Percentiles rank a stretch among this genome's conserved stretches.
Evolutionary conservation across 2,113 vertebrate genomes (phyloP).

Genomic region (Boulengerochromis microlepis): DNA sequence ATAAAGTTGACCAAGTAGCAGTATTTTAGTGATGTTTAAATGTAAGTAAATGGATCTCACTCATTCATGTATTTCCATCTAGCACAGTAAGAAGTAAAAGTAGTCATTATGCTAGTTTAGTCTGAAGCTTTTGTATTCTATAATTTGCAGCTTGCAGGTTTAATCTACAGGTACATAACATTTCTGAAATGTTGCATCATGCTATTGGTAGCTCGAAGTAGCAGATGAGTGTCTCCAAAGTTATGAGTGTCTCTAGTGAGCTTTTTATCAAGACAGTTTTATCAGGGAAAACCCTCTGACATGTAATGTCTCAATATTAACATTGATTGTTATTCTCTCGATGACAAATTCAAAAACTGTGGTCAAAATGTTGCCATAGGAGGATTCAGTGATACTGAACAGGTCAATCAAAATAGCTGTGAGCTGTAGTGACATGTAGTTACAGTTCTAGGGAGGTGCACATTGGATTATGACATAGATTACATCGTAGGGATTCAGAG

Average conservation of each 20-base stretch:
- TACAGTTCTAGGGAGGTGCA: background rate
- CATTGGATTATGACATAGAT: too few relatives aligned
- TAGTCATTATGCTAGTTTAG: background rate
- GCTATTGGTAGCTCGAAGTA: accelerated
- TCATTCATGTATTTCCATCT: background rate
- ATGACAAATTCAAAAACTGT: background rate
- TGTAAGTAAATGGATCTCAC: background rate
- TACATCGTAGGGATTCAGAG: too few relatives aligned
- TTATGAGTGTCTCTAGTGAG: background rate
- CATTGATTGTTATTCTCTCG: background rate
- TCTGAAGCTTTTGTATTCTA: background rate
- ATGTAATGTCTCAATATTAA: background rate
- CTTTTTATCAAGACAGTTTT: background rate
- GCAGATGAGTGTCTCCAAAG: background rate
- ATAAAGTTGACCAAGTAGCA: background rate
- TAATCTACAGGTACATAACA: background rate
- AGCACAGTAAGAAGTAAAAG: background rate
- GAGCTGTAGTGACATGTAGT: too few relatives aligned
- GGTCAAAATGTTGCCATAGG: background rate
- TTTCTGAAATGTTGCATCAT: background rate
- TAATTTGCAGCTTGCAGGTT: background rate
- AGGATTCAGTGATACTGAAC: background rate
- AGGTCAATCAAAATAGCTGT: background rate
- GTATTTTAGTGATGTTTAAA: background rate
- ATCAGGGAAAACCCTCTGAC: background rate